Base-by-base conservation (phyloP, 2,888 invertebrate genomes). In the Netelia fuscicornis region DNA sequence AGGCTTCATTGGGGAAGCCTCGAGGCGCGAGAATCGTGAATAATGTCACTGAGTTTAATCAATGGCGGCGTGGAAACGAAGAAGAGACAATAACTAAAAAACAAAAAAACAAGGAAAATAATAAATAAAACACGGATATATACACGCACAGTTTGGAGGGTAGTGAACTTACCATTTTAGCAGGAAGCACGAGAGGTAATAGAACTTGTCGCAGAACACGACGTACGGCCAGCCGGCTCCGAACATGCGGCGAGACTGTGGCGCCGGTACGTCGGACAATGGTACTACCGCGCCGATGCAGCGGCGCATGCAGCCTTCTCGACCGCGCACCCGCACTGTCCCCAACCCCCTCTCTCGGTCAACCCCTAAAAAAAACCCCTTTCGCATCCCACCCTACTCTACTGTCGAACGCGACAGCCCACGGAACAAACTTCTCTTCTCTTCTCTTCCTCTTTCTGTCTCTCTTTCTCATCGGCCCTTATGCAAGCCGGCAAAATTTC, bases 271-370 rank as follows among this genome's bases (percentile, higher is more conserved):
- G 88, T 67, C 75, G 80, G 89, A 87, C 87, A 87, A 85, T 87
- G 87, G 91, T 91, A 92, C 92, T 92, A 92, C 83, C 87, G 88
- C 89, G 89, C 87, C 89, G 89, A 86, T 89, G 90, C 91, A 90
- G 88, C 89, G 87, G 89, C 91, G 92, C 92, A 91, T 91, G 89
- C 92, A 90, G 90, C 83, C 65, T 81, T 81, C 37, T 65, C 48
- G 60, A 87, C 67, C 89, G 91, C 92, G 91, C 91, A 91, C 87
- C 90, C 92, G 90, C 92, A 91, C 89, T 88, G 23, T 68, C 83
- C 37, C 37, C 84, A 80, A 70, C 78, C 86, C 85, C 83, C 85
- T 64, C 68, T 62, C 20, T 42, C 48, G 62, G 52, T 54, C 54
- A 54, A 23, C 58, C 58, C 17, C 58, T 42, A 54, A 64, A 20